Conservation (phyloP, 2,797 vertebrate species). For the Phrynocephalus vlangalii region DNA sequence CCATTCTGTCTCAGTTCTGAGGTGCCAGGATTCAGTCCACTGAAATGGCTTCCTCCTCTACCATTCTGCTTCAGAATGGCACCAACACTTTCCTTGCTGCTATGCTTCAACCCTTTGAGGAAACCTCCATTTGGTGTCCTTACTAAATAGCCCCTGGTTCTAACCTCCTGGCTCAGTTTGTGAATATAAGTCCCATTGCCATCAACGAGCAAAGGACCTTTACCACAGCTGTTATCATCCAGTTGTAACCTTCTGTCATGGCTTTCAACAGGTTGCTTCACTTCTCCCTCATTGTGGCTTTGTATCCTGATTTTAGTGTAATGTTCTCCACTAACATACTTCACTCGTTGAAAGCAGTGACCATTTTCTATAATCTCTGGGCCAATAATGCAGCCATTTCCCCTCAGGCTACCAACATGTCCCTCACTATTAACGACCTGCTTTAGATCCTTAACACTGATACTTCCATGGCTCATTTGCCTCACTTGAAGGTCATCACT, state of each 20-base stretch:
- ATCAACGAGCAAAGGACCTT: neutral
- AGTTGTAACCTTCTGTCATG: neutral
- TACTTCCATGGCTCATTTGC: neutral
- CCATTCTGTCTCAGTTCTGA: neutral
- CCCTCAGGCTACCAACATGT: neutral
- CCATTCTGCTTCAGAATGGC: neutral
- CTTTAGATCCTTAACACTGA: neutral
- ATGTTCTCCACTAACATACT: neutral
- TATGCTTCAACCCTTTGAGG: neutral
- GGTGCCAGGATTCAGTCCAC: neutral
- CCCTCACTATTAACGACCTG: neutral
- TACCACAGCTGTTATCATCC: neutral
- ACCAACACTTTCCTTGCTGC: neutral
- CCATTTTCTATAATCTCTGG: neutral
- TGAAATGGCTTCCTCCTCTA: neutral
- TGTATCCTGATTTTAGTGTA: neutral
- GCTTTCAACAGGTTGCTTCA: neutral
- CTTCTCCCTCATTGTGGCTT: neutral
- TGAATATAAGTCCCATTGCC: neutral
- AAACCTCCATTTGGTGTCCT: conserved; percentile 6
- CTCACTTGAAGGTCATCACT: neutral
- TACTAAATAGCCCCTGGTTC: neutral
- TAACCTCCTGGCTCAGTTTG: neutral
- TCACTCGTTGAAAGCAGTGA: neutral
- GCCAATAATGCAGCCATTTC: neutral